A percentile compares a stretch with the other conserved stretches of the same genome.
Conservation (phyloP, 2,888 invertebrate genomes). For the Ectemnius cavifrons region DNA sequence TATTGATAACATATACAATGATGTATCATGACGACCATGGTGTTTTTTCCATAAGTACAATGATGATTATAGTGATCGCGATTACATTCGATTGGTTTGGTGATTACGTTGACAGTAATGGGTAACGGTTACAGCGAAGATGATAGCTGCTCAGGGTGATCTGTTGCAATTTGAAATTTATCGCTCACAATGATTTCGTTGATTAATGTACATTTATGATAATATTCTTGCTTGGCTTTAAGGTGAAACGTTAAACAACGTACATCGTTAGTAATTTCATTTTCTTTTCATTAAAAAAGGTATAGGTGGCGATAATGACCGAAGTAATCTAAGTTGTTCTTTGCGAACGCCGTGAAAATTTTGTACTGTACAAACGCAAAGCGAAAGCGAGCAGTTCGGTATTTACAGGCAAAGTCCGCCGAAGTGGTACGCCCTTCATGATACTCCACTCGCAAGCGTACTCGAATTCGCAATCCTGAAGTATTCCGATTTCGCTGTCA, state of each 20-base stretch:
- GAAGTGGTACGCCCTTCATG: not conserved
- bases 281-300: not conserved
- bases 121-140: conserved; percentile 1
- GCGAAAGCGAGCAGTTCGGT: conserved; percentile 18
- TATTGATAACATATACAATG: not conserved
- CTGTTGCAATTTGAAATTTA: conserved; percentile 3
- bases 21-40: not conserved
- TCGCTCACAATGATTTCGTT: conserved; percentile 1
- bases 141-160: not conserved
- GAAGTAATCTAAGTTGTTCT: not conserved
- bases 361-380: conserved; percentile 22
- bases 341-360: conserved; percentile 27
- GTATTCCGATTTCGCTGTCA: conserved; percentile 16
- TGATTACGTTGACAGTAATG: conserved; percentile 7
- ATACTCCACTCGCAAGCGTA: not conserved
- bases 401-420: conserved; percentile 26
- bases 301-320: not conserved
- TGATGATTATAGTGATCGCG: conserved; percentile 1
- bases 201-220: conserved; percentile 10
- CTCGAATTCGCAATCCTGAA: conserved; percentile 37
- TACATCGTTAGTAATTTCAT: conserved; percentile 12
- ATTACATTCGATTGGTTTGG: conserved; percentile 2
- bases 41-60: not conserved
- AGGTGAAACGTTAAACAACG: not conserved
- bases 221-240: conserved; percentile 18